These are phyloP conservation scores for Axinella damicornis DNA, from an alignment of 37 sponge, comb jelly and placozoan species.

Conservation along the genomic window DNA sequence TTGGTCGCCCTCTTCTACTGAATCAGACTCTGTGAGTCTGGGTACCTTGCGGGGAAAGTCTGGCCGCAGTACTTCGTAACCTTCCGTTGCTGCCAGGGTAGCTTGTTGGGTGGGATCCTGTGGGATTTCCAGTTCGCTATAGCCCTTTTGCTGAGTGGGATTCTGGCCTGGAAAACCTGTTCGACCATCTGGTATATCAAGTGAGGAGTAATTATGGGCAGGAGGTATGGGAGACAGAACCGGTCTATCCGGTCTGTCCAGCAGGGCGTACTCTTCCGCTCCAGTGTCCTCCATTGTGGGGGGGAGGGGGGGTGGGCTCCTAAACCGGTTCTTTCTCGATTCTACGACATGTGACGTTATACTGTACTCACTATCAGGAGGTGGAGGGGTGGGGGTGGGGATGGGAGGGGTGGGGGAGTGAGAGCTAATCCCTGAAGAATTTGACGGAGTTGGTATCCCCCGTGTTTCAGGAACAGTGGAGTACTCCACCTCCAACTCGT, in stretches of 20 bases:
- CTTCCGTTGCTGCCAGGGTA: too few relatives aligned
- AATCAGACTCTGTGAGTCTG: too few relatives aligned
- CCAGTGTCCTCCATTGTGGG: neutral
- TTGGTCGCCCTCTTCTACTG: too few relatives aligned
- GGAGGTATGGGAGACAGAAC: neutral
- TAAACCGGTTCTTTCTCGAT: neutral
- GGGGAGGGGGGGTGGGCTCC: neutral
- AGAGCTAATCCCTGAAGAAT: neutral
- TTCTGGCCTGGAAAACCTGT: too few relatives aligned
- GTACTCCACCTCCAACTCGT: neutral
- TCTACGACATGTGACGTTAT: neutral
- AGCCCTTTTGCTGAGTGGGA: too few relatives aligned
- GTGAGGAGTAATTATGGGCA: neutral
- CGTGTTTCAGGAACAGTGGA: neutral
- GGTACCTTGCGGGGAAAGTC: too few relatives aligned
- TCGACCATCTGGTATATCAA: neutral
- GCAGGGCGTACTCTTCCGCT: neutral
- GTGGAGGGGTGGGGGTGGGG: neutral
- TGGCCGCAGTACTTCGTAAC: too few relatives aligned
- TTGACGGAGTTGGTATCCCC: neutral
- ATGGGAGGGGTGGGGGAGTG: neutral
- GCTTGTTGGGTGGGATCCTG: too few relatives aligned
- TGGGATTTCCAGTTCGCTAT: too few relatives aligned
- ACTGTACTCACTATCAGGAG: neutral
- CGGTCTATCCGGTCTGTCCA: constrained; percentile 1